Base-by-base conservation (phyloP, 2,888 invertebrate genomes). In the Amiota communis region DNA sequence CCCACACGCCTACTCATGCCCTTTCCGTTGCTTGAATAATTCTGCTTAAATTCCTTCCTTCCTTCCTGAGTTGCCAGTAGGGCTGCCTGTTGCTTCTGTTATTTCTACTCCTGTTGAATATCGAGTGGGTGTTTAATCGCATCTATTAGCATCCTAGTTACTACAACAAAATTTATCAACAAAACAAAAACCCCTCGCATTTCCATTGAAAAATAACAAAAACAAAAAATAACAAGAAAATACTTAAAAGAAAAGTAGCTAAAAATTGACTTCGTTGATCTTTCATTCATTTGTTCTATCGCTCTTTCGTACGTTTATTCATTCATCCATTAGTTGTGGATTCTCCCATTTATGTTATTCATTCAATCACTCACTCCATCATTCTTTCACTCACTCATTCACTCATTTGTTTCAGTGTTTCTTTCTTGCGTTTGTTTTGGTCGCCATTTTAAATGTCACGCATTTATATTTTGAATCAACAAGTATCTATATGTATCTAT, bases 91-190 rank as follows among this genome's bases (percentile, higher is more conserved):
- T 53, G 15, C 23, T 61, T 17, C 61, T 61, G 13, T 61, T 6
- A 4, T 1, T 61, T 61, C 36, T 20, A 1, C 23, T 61, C 2
- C 20, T 61, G 61, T 17, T 61, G 61, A 12, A 36, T 10, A n/a
- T 36, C 46, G 64, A 74, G 85, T 85, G 76, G 82, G 82, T 83
- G 85, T 74, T 78, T 85, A 85, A 85, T 85, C 82, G 84, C 83
- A 85, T 81, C 86, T 83, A 85, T 82, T 84, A 82, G 81, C 78
- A 80, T 76, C 76, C 71, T 71, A 71, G 75, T 61, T 68, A 71
- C 67, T 46, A 61, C 61, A 36, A 47, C 46, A 48, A 70, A n/a
- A 65, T 47, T 65, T 65, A 17, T 47, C 56, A 17, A 65, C 56
- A 36, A 46, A 13, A 49, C 51, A 20, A 23, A n/a, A 59, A 17